Evolutionary conservation across 2,797 vertebrate genomes (phyloP).

Genomic region (Pseudomugil tenellus): DNA sequence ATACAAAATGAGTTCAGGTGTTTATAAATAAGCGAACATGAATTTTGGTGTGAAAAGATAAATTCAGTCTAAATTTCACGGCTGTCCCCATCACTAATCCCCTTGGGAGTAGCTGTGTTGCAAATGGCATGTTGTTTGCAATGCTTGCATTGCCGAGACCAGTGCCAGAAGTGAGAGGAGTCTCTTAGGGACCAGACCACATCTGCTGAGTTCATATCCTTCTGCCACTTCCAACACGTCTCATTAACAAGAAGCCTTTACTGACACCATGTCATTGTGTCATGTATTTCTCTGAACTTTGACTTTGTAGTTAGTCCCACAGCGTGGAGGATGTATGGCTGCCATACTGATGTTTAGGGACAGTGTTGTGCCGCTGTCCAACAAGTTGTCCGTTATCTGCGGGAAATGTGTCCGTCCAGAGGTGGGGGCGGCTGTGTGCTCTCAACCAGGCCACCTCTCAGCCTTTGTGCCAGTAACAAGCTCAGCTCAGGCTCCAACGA

Average conservation of each 20-base stretch:
- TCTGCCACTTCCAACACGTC: constrained; percentile 40
- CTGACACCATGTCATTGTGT: constrained; percentile 33
- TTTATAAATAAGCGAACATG: constrained; percentile 29
- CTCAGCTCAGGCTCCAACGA: constrained; percentile 97
- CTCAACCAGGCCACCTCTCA: constrained; percentile 87
- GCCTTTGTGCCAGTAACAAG: constrained; percentile 95
- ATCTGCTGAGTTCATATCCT: constrained; percentile 64
- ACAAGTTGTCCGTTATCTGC: constrained; percentile 90
- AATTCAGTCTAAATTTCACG: constrained; percentile 52
- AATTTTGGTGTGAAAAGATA: constrained; percentile 50
- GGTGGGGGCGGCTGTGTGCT: constrained; percentile 94
- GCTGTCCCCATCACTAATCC: constrained; percentile 53
- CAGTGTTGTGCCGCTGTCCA: constrained; percentile 81
- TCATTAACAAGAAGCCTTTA: constrained; percentile 55
- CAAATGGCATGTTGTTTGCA: constrained; percentile 59
- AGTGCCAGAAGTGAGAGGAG: constrained; percentile 43
- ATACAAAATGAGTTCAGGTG: constrained; percentile 21
- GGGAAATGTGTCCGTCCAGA: constrained; percentile 91
- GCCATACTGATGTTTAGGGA: constrained; percentile 63
- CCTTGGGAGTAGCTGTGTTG: constrained; percentile 45
- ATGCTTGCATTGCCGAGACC: constrained; percentile 49
- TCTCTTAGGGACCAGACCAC: constrained; percentile 55
- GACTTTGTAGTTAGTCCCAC: constrained; percentile 61
- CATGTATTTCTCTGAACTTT: constrained; percentile 48
- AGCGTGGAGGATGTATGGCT: constrained; percentile 35